phyloP scores from a whole-genome alignment of 1,140 invertebrate genomes.

The Neodiprion lecontei region DNA sequence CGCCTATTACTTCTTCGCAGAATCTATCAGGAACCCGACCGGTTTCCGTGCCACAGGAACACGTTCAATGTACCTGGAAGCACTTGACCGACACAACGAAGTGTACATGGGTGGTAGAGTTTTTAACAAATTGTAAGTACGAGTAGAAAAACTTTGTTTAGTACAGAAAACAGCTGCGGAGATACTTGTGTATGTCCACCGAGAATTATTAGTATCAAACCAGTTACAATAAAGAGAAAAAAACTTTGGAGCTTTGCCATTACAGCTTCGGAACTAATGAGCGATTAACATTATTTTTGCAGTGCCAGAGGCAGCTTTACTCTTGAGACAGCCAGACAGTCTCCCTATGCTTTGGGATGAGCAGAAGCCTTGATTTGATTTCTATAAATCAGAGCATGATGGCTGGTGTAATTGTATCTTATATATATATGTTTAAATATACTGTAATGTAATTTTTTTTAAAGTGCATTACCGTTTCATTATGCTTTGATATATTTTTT shows the following conservation, averaged over 20 bases:
- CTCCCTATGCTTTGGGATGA: neutral
- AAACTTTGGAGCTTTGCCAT: neutral
- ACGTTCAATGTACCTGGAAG: neutral
- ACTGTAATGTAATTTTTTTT: no score
- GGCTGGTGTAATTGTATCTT: no score
- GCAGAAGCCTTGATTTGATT: neutral
- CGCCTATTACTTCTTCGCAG: conserved; percentile 67
- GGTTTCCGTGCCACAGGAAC: neutral
- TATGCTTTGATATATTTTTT: no score
- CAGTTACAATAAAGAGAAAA: no score
- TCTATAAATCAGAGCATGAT: no score
- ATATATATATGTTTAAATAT: no score
- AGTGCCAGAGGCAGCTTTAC: neutral
- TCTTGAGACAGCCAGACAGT: neutral
- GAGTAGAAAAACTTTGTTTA: no score
- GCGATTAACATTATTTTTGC: neutral
- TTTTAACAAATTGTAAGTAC: neutral
- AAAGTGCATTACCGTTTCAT: no score
- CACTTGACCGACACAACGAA: neutral
- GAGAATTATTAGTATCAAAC: no score
- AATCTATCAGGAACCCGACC: conserved; percentile 58
- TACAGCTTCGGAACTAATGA: neutral
- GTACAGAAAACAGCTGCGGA: neutral
- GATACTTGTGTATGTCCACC: no score
- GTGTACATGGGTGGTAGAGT: neutral